These are phyloP conservation scores for Saccopteryx bilineata DNA, from an alignment of 2,113 vertebrate genomes.

Conservation along the genomic window DNA sequence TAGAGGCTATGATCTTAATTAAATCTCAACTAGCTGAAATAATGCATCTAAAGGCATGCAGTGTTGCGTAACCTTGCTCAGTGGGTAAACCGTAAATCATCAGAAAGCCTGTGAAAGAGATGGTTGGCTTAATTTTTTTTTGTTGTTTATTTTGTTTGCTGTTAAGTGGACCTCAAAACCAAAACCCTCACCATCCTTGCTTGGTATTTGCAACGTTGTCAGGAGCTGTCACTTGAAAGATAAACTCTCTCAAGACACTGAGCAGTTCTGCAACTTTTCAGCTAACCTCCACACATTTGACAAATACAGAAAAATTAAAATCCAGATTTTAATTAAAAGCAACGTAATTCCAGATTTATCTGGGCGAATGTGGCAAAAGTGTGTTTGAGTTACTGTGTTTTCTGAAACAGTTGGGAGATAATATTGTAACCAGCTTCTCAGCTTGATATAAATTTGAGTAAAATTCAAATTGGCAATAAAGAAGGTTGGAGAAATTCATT, in stretches of 20 bases:
- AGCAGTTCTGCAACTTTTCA: conserved; percentile 82
- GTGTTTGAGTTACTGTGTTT: conserved; percentile 26
- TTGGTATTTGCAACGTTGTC: conserved; percentile 50
- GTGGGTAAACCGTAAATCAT: conserved; percentile 93
- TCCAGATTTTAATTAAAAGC: conserved; percentile 76
- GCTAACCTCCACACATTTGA: conserved; percentile 71
- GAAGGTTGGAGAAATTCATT: conserved; percentile 61
- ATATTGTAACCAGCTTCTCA: conserved; percentile 43
- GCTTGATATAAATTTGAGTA: conserved; percentile 54
- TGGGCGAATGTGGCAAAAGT: conserved; percentile 53
- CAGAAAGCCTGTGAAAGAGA: conserved; percentile 89
- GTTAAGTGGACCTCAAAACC: conserved; percentile 82
- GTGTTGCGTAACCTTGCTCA: conserved; percentile 92
- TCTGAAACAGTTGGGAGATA: conserved; percentile 59
- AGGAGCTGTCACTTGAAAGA: conserved; percentile 75
- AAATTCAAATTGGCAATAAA: conserved; percentile 65
- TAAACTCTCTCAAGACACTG: conserved; percentile 80
- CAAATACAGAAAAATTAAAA: conserved; percentile 82
- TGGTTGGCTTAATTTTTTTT: conserved; percentile 83
- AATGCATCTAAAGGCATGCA: conserved; percentile 94
- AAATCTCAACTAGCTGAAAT: conserved; percentile 97
- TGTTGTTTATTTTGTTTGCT: conserved; percentile 81
- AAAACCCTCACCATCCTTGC: conserved; percentile 59
- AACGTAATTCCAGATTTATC: conserved; percentile 68
- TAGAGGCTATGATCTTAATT: conserved; percentile 98